phyloP scores from a whole-genome alignment of 2,113 vertebrate genomes.

The Eleginops maclovinus region DNA sequence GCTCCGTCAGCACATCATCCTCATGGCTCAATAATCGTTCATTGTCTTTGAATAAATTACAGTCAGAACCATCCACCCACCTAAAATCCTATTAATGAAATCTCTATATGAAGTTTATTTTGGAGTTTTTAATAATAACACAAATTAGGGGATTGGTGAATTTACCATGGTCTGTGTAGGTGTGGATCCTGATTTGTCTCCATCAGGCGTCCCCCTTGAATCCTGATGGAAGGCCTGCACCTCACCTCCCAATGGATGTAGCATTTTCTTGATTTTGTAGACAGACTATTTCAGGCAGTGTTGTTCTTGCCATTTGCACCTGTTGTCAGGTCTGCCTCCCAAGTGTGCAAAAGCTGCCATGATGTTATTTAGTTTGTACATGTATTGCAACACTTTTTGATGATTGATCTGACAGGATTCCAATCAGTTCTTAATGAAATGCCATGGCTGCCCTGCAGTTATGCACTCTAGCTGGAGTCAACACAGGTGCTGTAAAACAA shows the following conservation, averaged over 20 bases:
- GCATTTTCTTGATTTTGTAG: background rate
- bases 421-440: constrained; percentile 51
- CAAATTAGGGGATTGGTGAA: background rate
- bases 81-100: background rate
- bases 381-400: constrained; percentile 23
- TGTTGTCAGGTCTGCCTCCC: background rate
- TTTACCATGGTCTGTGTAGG: background rate
- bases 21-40: constrained; percentile 3
- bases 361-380: constrained; percentile 33
- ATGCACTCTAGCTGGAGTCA: constrained; percentile 24
- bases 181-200: background rate
- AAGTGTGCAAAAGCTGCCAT: constrained; percentile 17
- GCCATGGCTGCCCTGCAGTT: constrained; percentile 33
- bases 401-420: constrained; percentile 47
- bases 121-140: background rate
- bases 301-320: background rate
- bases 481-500: constrained; percentile 30
- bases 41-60: constrained; percentile 1
- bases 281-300: background rate
- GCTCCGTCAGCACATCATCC: background rate
- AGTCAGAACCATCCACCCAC: background rate
- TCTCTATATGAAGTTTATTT: background rate
- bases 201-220: background rate
- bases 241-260: background rate
- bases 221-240: background rate